Conservation (phyloP, 1,140 invertebrate species). For the Diachasmimorpha longicaudata region DNA sequence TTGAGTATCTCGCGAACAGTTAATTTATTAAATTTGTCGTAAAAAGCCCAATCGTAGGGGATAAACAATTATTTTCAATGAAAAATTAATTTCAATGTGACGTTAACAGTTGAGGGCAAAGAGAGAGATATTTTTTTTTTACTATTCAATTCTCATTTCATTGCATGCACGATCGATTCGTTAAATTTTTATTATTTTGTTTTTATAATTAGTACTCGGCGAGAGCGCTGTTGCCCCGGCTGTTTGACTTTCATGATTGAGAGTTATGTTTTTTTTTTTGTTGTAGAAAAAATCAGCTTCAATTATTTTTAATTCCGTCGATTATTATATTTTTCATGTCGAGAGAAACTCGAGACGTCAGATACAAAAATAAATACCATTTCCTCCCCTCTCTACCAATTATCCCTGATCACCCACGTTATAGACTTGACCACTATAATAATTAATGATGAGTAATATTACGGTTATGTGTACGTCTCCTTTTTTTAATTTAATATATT, state of each 20-base stretch:
- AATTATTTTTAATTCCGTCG: too few species aligned
- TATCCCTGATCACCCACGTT: constrained; percentile 32
- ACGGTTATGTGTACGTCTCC: constrained; percentile 51
- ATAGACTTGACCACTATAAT: constrained; percentile 46
- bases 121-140: not conserved
- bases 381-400: not conserved
- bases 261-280: too few species aligned
- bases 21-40: not conserved
- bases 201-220: not conserved
- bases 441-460: constrained; percentile 44
- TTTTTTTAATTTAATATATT: constrained; percentile 59
- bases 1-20: not conserved
- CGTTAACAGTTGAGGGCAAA: not conserved
- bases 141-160: not conserved
- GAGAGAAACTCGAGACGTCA: not conserved
- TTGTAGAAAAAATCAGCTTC: not conserved
- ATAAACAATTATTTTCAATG: not conserved
- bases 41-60: not conserved
- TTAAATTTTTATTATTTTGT: constrained; percentile 6
- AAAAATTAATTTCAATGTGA: not conserved
- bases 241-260: too few species aligned
- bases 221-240: not conserved
- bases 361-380: not conserved
- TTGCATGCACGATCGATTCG: constrained; percentile 4
- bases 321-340: not conserved